Evolutionary conservation across 2,888 invertebrate species (phyloP).

Genomic region (Callosobruchus maculatus): DNA sequence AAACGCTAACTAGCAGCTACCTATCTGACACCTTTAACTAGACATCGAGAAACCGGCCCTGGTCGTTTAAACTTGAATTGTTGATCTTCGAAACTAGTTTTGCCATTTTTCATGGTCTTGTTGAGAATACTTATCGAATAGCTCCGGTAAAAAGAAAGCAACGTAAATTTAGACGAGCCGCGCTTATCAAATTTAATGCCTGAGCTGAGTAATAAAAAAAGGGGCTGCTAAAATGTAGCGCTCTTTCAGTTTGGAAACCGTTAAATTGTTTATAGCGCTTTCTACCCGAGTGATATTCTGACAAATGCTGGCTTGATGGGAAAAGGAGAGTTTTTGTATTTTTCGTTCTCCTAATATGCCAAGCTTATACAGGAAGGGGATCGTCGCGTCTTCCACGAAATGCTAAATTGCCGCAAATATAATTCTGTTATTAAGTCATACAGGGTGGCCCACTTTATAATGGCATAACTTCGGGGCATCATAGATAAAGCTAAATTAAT

Average conservation of each 20-base stretch:
- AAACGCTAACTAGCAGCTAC: no score
- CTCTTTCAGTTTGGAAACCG: background rate
- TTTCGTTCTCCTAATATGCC: background rate
- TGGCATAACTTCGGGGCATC: no score
- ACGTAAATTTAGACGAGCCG: background rate
- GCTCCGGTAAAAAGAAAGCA: background rate
- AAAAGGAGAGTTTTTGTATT: background rate
- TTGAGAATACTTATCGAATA: background rate
- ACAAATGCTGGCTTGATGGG: background rate
- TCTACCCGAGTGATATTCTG: background rate
- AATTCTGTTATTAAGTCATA: no score
- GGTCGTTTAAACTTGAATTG: no score
- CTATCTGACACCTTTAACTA: no score
- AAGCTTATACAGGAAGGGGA: background rate
- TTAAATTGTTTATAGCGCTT: background rate
- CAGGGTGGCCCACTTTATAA: no score
- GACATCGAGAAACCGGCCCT: no score
- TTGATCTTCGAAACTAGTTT: no score
- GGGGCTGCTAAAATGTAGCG: background rate
- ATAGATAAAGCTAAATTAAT: no score
- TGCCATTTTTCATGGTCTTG: no score
- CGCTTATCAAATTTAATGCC: background rate
- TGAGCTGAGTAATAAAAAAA: background rate
- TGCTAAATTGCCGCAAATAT: no score
- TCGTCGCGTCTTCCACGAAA: background rate